Evolutionary conservation across 37 sponge, comb jelly and placozoan species (phyloP), one percentile per base, ranked within the genome.

Genomic region (Mnemiopsis leidyi): DNA sequence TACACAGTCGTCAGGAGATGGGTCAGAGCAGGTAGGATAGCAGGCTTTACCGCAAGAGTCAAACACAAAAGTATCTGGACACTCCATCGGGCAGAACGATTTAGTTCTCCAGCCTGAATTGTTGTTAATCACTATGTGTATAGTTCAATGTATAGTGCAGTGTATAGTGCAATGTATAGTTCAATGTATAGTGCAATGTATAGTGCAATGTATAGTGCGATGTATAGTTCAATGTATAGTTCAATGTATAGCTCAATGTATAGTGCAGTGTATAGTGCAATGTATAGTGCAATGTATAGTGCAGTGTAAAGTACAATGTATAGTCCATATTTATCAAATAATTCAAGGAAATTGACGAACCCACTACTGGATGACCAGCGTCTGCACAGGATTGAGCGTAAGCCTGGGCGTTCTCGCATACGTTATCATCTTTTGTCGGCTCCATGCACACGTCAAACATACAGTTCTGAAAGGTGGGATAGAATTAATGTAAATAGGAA

Each of bases 11-110:
- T 18, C 82, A 7, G 82, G 82, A 5, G 23, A 23, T 7, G 82
- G 82, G 82, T 79, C 82, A 36, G 82, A 3, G 29, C 82, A 79
- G 1, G 82, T 79, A 30, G 82, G 36, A 21, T 79, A 30, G 32
- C 82, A 79, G 1, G 36, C 82, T 16, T 79, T 79, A 28, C 82
- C 82, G 32, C 82, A 79, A 35, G 16, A 13, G 3, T 36, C 38
- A 35, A 36, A 79, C 9, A 79, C 82, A 1, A 79, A 33, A 7
- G 82, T 33, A 28, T 28, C 82, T 36, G 36, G 37, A 33, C 82
- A 79, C 36, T 79, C 82, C 82, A 36, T 79, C 37, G 82, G 82
- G 29, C 82, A 79, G 82, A 79, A 79, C 9, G 82, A 36, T 16
- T 3, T 32, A 13, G 82, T 23, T 35, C 82, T 79, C 82, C 82